phyloP scores from a whole-genome alignment of 1,140 invertebrate species.

The Venustaconcha ellipsiformis region DNA sequence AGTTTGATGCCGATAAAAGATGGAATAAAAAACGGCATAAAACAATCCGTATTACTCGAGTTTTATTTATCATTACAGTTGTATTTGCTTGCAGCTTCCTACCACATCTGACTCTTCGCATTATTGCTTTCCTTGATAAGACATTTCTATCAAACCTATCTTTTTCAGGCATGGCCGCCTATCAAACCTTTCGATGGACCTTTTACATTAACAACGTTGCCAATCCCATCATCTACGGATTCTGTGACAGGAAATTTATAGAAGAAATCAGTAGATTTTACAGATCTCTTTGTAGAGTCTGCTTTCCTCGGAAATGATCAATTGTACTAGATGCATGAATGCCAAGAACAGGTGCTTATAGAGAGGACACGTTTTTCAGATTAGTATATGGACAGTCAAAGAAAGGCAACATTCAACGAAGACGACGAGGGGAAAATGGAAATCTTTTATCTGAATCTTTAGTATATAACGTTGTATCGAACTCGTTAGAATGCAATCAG shows the following conservation, averaged over 20 bases:
- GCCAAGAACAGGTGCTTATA: no score
- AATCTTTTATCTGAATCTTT: no score
- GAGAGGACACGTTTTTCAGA: no score
- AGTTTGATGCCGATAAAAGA: not conserved
- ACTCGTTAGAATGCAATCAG: no score
- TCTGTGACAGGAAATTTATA: slow-evolving; percentile 22
- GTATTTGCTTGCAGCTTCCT: slow-evolving; percentile 14
- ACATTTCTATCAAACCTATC: slow-evolving; percentile 10
- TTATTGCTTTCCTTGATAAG: not conserved
- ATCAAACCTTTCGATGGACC: slow-evolving; percentile 16
- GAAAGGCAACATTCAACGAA: no score
- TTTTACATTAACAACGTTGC: slow-evolving; percentile 23
- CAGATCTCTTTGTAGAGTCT: no score
- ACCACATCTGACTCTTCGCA: slow-evolving; percentile 19
- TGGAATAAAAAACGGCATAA: not conserved
- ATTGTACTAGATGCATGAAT: no score
- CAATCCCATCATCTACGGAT: slow-evolving; percentile 20
- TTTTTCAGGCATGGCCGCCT: not conserved
- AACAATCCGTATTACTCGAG: slow-evolving; percentile 11
- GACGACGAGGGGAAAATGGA: no score
- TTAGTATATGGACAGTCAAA: no score
- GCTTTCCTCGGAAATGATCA: no score
- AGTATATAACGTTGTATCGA: no score
- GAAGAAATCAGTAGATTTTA: not conserved
- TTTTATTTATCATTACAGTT: slow-evolving; percentile 25